Evolutionary conservation across 2,797 vertebrate species (phyloP).

Genomic region (Scomberomorus guttatus): DNA sequence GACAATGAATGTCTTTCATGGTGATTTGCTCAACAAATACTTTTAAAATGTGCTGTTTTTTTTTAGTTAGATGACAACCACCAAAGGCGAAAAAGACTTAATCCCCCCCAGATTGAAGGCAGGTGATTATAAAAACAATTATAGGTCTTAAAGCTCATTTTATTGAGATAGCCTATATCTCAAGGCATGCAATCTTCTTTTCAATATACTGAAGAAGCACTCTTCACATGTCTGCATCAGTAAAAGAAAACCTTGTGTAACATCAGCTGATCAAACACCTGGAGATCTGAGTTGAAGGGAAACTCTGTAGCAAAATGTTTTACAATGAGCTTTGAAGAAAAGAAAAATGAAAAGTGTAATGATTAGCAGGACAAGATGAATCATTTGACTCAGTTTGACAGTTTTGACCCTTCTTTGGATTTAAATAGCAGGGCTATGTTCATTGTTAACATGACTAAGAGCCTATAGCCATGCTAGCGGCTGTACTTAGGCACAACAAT

Average conservation of each 20-base stretch:
- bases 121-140: neutral
- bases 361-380: neutral
- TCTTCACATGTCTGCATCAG: neutral
- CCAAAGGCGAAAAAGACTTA: neutral
- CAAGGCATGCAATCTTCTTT: slow-evolving; percentile 6
- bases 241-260: slow-evolving; percentile 1
- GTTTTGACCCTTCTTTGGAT: too few relatives aligned
- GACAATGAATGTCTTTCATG: neutral
- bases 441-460: too few relatives aligned
- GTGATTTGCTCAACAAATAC: neutral
- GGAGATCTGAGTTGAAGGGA: neutral
- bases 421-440: too few relatives aligned
- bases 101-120: neutral
- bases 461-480: too few relatives aligned
- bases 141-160: neutral
- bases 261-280: slow-evolving; percentile 2
- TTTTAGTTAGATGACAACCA: neutral
- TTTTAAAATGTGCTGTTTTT: neutral
- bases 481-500: too few relatives aligned
- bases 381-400: neutral
- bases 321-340: neutral
- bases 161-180: neutral
- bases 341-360: slow-evolving; percentile 10
- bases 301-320: neutral
- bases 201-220: neutral